Evolutionary conservation across 2,888 invertebrate species (phyloP).

Genomic region (Meiosimyza platycephala): DNA sequence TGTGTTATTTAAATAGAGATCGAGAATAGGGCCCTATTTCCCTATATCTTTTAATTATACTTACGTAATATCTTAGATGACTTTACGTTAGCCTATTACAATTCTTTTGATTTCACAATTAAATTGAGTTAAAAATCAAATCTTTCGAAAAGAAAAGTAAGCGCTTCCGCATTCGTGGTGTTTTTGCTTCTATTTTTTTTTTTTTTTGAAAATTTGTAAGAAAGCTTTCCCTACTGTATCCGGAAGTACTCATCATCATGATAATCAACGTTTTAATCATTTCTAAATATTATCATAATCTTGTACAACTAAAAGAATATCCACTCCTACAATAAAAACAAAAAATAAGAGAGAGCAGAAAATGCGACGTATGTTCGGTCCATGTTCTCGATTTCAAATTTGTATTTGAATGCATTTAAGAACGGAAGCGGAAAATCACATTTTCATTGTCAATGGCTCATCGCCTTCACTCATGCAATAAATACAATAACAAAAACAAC

Average conservation of each 20-base stretch:
- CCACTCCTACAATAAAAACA: constrained; percentile 31
- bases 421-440: constrained; percentile 28
- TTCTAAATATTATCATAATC: not conserved
- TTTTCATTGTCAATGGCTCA: constrained; percentile 31
- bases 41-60: too few relatives aligned
- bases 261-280: not conserved
- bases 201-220: too few relatives aligned
- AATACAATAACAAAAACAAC: constrained; percentile 19
- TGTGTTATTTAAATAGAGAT: too few relatives aligned
- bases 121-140: too few relatives aligned
- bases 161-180: too few relatives aligned
- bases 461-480: constrained; percentile 23
- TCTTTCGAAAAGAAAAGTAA: too few relatives aligned
- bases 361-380: not conserved
- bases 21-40: too few relatives aligned
- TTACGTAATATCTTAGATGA: too few relatives aligned
- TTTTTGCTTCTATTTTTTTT: too few relatives aligned
- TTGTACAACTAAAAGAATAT: constrained; percentile 27
- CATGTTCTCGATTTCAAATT: constrained; percentile 8
- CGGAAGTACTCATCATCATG: constrained; percentile 16
- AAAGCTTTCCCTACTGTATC: not conserved
- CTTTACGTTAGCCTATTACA: too few relatives aligned
- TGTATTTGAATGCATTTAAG: constrained; percentile 23
- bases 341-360: constrained; percentile 24
- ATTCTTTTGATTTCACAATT: too few relatives aligned